A percentile compares a stretch with the other conserved stretches of the same genome.
Evolutionary conservation across 2,797 vertebrate genomes (phyloP).

Genomic region (Scleropages formosus): DNA sequence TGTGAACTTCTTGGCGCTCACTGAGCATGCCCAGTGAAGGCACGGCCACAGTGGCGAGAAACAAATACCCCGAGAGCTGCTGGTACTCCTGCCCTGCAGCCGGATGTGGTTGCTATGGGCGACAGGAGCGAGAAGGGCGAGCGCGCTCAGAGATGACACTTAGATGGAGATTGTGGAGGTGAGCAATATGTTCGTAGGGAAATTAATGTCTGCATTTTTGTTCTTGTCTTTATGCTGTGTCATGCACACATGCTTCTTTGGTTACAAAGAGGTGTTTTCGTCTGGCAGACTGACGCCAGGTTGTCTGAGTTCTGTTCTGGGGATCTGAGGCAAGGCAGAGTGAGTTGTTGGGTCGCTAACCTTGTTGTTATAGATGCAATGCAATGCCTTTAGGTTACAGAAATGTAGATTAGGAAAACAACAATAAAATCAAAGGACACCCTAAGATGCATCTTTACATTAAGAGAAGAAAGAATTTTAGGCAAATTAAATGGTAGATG

Average conservation of each 20-base stretch:
- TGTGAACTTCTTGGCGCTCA: constrained; percentile 20
- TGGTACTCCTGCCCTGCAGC: constrained; percentile 38
- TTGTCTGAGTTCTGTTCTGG: background rate
- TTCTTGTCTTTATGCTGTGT: constrained; percentile 28
- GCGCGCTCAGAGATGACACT: constrained; percentile 52
- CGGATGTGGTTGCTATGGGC: constrained; percentile 56
- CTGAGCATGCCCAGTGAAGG: constrained; percentile 50
- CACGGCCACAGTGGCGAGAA: constrained; percentile 35
- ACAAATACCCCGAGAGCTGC: constrained; percentile 29
- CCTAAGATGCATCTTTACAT: too few relatives aligned
- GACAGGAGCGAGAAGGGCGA: constrained; percentile 43
- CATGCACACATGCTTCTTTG: constrained; percentile 42
- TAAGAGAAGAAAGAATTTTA: too few relatives aligned
- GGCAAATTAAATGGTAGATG: background rate
- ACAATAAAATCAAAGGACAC: too few relatives aligned
- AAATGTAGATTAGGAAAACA: background rate
- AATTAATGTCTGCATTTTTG: constrained; percentile 25
- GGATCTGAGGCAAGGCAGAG: background rate
- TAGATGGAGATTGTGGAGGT: constrained; percentile 69
- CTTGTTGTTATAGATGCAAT: too few relatives aligned
- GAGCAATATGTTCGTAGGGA: constrained; percentile 35
- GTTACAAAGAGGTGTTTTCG: constrained; percentile 35
- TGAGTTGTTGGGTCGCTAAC: background rate
- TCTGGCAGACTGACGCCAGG: constrained; percentile 22
- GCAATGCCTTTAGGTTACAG: background rate